phyloP scores from a whole-genome alignment of 2,113 vertebrate species.

The human region DNA sequence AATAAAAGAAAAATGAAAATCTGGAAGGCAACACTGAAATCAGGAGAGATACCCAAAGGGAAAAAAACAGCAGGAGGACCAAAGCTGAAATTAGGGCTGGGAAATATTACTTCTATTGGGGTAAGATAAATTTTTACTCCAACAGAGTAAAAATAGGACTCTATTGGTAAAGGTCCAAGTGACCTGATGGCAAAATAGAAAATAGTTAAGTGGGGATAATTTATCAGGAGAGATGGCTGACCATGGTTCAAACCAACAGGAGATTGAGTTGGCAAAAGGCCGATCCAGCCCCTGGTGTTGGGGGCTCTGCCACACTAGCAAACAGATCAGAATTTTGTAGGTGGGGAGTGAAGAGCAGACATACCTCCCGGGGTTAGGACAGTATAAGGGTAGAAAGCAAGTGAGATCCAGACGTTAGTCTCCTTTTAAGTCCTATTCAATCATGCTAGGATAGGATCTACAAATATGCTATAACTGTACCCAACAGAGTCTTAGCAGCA shows the following conservation, averaged over 20 bases:
- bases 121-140: not conserved
- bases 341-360: not conserved
- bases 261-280: not conserved
- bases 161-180: not conserved
- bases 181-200: not conserved
- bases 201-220: not conserved
- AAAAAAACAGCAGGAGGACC: not conserved
- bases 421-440: not conserved
- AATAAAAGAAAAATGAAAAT: not conserved
- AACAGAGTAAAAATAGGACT: not conserved
- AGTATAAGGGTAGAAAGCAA: not conserved
- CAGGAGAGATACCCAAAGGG: not conserved
- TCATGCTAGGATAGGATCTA: not conserved
- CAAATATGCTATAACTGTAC: not conserved
- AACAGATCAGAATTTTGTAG: not conserved
- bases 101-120: not conserved
- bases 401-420: not conserved
- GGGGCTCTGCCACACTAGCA: fast-evolving
- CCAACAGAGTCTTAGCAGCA: not conserved
- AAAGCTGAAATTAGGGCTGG: not conserved
- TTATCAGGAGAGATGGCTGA: not conserved
- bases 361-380: not conserved
- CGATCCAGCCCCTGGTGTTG: not conserved
- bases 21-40: not conserved
- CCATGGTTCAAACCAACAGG: not conserved